Evolutionary conservation across 2,113 vertebrate species (phyloP).

Genomic region (Collichthys lucidus): DNA sequence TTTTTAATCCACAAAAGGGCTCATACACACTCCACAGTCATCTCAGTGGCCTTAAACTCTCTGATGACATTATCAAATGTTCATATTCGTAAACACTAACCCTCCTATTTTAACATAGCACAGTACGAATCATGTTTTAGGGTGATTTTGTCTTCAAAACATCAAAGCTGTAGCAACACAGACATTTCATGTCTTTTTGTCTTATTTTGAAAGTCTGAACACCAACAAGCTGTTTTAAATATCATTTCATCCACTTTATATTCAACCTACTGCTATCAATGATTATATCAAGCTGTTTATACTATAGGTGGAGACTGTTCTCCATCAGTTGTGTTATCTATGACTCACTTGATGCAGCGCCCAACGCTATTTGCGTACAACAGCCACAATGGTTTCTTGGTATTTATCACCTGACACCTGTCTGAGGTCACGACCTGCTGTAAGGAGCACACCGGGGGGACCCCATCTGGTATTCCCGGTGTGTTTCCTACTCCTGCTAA

Average conservation of each 20-base stretch:
- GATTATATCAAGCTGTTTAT: constrained; percentile 23
- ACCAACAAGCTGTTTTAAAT: too few relatives aligned
- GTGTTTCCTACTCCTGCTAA: not conserved
- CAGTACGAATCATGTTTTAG: not conserved
- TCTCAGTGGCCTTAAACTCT: not conserved
- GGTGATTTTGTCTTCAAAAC: not conserved
- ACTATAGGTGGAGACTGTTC: constrained; percentile 34
- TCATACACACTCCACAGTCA: not conserved
- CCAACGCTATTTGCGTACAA: constrained; percentile 34
- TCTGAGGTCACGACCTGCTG: constrained; percentile 77
- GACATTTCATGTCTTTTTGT: not conserved
- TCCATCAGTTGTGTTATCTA: constrained; percentile 42
- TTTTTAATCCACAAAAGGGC: not conserved
- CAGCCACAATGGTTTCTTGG: constrained; percentile 46
- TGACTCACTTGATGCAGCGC: constrained; percentile 62
- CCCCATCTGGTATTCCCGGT: constrained; percentile 41
- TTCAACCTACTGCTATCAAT: not conserved
- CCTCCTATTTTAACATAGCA: not conserved
- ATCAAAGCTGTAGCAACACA: not conserved
- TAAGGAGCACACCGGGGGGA: constrained; percentile 53
- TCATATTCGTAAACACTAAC: too few relatives aligned
- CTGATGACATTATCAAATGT: not conserved
- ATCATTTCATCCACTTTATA: not conserved
- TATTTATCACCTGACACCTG: constrained; percentile 77
- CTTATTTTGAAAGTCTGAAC: too few relatives aligned